Evolutionary conservation across 2,113 vertebrate species (phyloP).

Genomic region (Sapayoa aenigma): DNA sequence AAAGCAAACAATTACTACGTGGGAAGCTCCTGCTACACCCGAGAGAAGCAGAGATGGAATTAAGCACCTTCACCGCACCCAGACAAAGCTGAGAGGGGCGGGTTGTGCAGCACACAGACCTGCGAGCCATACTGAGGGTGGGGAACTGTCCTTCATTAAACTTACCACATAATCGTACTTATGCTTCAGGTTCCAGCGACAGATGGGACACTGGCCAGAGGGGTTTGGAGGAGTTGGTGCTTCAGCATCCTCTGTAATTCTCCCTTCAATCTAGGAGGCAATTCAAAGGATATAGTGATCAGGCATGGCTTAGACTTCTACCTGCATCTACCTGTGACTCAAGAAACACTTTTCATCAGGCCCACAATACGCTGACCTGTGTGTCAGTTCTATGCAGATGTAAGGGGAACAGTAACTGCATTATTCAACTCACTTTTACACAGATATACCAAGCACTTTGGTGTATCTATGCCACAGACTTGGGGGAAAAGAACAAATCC

Average conservation of each 20-base stretch:
- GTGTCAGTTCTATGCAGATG: not conserved
- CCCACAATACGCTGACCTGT: accelerated
- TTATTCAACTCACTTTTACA: not conserved
- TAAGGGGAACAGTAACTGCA: not conserved
- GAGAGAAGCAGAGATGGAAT: not conserved
- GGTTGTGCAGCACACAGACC: not conserved
- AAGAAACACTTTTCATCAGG: not conserved
- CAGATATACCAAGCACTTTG: not conserved
- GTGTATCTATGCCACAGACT: not conserved
- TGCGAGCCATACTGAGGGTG: not conserved
- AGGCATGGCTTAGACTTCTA: not conserved
- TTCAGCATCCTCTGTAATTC: slow-evolving; percentile 59
- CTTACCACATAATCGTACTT: slow-evolving; percentile 91
- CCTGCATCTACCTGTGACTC: not conserved
- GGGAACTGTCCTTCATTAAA: not conserved
- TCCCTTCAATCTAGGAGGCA: slow-evolving; percentile 85
- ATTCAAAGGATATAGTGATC: not conserved
- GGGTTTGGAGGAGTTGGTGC: slow-evolving; percentile 88
- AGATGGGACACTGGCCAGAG: slow-evolving; percentile 91
- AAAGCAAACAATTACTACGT: not conserved
- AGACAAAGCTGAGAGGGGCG: not conserved
- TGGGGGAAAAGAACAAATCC: not conserved
- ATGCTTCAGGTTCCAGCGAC: slow-evolving; percentile 94
- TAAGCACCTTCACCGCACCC: not conserved
- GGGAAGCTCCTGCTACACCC: not conserved